Percentiles rank a stretch among this genome's conserved stretches.
Evolutionary conservation across 2,888 invertebrate genomes (phyloP).

Genomic region (Bembecia ichneumoniformis): DNA sequence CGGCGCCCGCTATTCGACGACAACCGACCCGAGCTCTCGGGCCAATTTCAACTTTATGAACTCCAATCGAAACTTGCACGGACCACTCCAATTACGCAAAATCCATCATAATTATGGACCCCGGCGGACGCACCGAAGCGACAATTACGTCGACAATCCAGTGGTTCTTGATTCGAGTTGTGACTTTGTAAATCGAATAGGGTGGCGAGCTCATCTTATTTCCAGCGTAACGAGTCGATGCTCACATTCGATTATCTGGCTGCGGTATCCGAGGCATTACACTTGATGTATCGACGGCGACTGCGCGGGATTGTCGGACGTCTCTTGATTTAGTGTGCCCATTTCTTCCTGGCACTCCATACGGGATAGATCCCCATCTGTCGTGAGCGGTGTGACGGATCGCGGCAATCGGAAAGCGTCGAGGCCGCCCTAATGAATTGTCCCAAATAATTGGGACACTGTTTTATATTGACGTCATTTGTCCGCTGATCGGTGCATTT

Average conservation of each 20-base stretch:
- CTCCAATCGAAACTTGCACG: background rate
- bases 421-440: conserved; percentile 66
- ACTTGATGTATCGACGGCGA: conserved; percentile 69
- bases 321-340: conserved; percentile 63
- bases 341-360: conserved; percentile 67
- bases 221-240: conserved; percentile 70
- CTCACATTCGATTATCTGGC: conserved; percentile 71
- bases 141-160: conserved; percentile 5
- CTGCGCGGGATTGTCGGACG: conserved; percentile 66
- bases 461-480: conserved; percentile 68
- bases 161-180: conserved; percentile 12
- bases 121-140: conserved; percentile 1
- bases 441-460: conserved; percentile 70
- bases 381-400: conserved; percentile 60
- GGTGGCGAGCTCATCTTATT: conserved; percentile 61
- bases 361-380: conserved; percentile 62
- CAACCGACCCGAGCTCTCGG: conserved; percentile 30
- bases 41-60: conserved; percentile 40
- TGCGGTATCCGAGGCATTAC: conserved; percentile 71
- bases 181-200: background rate
- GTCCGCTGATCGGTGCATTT: conserved; percentile 64
- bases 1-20: conserved; percentile 41
- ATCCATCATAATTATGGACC: background rate
- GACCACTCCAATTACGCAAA: background rate
- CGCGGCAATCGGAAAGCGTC: conserved; percentile 57